Conservation (phyloP, 2,888 invertebrate species). For the Sepiola atlantica region DNA sequence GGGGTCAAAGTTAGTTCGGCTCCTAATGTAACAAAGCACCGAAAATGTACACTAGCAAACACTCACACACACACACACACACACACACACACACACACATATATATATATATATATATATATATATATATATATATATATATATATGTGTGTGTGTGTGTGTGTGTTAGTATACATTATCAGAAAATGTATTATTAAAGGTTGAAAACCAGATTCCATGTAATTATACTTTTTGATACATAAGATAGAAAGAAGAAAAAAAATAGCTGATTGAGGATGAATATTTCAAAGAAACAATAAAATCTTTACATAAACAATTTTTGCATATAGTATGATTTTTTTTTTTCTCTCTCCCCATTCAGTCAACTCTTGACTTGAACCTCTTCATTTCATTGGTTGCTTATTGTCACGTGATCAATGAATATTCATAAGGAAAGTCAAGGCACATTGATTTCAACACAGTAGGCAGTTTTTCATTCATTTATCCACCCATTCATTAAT, state of each 20-base stretch:
- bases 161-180: too few relatives aligned
- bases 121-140: too few relatives aligned
- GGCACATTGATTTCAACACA: conserved; percentile 12
- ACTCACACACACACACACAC: too few relatives aligned
- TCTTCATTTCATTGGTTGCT: conserved; percentile 13
- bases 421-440: not conserved
- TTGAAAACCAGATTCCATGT: not conserved
- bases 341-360: not conserved
- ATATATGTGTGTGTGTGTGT: too few relatives aligned
- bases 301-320: not conserved
- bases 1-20: too few relatives aligned
- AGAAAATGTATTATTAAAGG: not conserved
- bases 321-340: not conserved
- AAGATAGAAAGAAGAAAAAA: too few relatives aligned
- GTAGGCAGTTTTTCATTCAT: not conserved
- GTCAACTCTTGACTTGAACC: not conserved
- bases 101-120: too few relatives aligned
- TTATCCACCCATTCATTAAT: conserved; percentile 32
- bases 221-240: not conserved
- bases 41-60: too few relatives aligned
- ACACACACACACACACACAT: too few relatives aligned
- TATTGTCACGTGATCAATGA: conserved; percentile 32
- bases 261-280: too few relatives aligned
- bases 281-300: not conserved
- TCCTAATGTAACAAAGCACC: too few relatives aligned